A percentile compares a stretch with the other conserved stretches of the same genome.
These are phyloP conservation scores for Numida meleagris DNA, from an alignment of 2,113 vertebrate genomes.

Conservation along the genomic window DNA sequence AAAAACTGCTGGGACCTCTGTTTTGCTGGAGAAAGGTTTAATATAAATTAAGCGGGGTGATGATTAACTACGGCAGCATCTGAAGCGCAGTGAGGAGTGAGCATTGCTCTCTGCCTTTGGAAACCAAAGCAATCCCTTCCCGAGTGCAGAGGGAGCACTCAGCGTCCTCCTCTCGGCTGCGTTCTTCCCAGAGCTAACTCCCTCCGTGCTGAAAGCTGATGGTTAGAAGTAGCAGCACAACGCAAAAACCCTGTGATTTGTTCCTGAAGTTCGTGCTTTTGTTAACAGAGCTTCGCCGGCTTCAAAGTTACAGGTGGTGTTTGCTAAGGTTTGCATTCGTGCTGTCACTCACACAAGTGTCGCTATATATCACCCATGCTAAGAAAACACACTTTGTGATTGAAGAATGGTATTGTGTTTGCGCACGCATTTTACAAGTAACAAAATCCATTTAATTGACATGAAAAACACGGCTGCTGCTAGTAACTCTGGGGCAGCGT, in stretches of 20 bases:
- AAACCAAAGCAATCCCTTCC: conserved; percentile 46
- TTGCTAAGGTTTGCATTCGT: conserved; percentile 19
- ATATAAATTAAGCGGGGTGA: conserved; percentile 68
- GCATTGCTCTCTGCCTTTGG: neutral
- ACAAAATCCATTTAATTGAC: conserved; percentile 71
- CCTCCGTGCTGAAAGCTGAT: conserved; percentile 3
- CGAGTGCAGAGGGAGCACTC: neutral
- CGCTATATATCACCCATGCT: conserved; percentile 38
- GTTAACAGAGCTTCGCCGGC: conserved; percentile 7
- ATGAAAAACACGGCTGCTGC: conserved; percentile 35
- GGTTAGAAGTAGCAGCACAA: conserved; percentile 7
- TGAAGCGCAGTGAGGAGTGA: neutral
- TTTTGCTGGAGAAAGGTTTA: conserved; percentile 66
- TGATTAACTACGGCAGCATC: conserved; percentile 64
- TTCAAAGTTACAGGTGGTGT: conserved; percentile 60
- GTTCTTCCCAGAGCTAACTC: conserved; percentile 28
- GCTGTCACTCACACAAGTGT: conserved; percentile 62
- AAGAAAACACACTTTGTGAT: conserved; percentile 63
- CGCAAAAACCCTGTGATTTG: neutral
- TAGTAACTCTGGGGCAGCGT: conserved; percentile 63
- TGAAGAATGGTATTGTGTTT: conserved; percentile 64
- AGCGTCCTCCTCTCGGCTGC: conserved; percentile 14
- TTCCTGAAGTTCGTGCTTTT: conserved; percentile 19
- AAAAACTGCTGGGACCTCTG: conserved; percentile 70
- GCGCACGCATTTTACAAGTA: conserved; percentile 61